Percentiles rank a stretch among this genome's conserved stretches.
These are phyloP conservation scores for Dicentrarchus labrax DNA, from an alignment of 2,113 vertebrate species.

Conservation along the genomic window DNA sequence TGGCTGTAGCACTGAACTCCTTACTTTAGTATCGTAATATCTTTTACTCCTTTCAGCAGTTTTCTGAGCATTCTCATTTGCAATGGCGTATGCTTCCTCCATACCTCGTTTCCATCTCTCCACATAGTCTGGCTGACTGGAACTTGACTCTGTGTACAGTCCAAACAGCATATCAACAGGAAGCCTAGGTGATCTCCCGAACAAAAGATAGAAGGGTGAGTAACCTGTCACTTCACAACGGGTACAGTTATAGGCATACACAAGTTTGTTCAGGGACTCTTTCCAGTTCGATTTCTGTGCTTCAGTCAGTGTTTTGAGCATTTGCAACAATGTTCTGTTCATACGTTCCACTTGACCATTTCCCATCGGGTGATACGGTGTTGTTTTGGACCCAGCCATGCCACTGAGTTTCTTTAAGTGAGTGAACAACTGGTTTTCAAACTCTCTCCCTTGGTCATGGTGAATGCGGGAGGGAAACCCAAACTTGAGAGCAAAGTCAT, in stretches of 20 bases:
- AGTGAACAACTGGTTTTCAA: conserved; percentile 22
- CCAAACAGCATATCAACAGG: conserved; percentile 18
- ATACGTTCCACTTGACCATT: conserved; percentile 10
- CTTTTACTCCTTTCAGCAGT: conserved; percentile 8
- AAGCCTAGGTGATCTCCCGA: neutral
- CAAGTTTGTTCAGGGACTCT: conserved; percentile 6
- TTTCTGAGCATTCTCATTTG: neutral
- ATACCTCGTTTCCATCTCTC: conserved; percentile 11
- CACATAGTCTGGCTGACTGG: neutral
- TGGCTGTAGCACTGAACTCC: neutral
- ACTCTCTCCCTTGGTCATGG: conserved; percentile 9
- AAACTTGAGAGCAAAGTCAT: conserved; percentile 20
- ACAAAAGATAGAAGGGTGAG: neutral
- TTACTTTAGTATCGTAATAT: neutral
- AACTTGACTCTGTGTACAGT: neutral
- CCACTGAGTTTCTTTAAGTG: no score
- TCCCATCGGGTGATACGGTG: neutral
- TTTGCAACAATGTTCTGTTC: conserved; percentile 20
- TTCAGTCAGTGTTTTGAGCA: conserved; percentile 14
- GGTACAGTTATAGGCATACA: conserved; percentile 2
- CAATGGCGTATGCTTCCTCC: conserved; percentile 12
- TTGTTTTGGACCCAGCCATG: neutral
- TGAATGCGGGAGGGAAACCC: neutral
- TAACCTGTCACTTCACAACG: conserved; percentile 3
- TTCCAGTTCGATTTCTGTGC: conserved; percentile 21